Evolutionary conservation across 2,888 invertebrate species (phyloP).

Genomic region (Imbricaverruca yamaguchii): DNA sequence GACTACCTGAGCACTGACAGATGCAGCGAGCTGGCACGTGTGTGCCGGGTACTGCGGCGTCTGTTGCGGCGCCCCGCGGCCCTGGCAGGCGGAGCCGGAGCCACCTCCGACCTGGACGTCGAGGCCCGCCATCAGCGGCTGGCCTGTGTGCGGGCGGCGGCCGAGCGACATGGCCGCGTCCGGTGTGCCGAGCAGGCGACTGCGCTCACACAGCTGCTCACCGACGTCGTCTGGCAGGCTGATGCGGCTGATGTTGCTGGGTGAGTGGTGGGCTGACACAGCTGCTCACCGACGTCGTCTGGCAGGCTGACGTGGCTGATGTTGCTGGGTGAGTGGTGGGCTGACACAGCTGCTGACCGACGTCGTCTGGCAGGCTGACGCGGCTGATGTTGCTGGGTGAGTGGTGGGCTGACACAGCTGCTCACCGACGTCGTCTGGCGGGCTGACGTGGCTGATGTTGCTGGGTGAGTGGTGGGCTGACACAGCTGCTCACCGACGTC

Average conservation of each 20-base stretch:
- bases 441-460: too few relatives aligned
- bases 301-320: too few relatives aligned
- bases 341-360: too few relatives aligned
- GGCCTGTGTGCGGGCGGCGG: conserved; percentile 34
- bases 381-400: too few relatives aligned
- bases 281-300: too few relatives aligned
- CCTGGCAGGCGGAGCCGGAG: conserved; percentile 33
- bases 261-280: conserved; percentile 36
- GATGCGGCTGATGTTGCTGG: conserved; percentile 36
- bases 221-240: conserved; percentile 38
- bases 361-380: too few relatives aligned
- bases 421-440: too few relatives aligned
- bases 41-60: conserved; percentile 24
- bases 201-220: conserved; percentile 37
- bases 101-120: conserved; percentile 35
- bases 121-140: conserved; percentile 34
- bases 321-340: too few relatives aligned
- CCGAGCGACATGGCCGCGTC: conserved; percentile 31
- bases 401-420: too few relatives aligned
- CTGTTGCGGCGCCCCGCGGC: conserved; percentile 39
- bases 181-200: conserved; percentile 32
- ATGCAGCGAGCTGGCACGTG: not conserved
- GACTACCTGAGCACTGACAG: conserved; percentile 15
- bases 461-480: too few relatives aligned
- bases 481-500: too few relatives aligned